Conservation (phyloP, 2,797 vertebrate genomes). For the Nothura maculosa region DNA sequence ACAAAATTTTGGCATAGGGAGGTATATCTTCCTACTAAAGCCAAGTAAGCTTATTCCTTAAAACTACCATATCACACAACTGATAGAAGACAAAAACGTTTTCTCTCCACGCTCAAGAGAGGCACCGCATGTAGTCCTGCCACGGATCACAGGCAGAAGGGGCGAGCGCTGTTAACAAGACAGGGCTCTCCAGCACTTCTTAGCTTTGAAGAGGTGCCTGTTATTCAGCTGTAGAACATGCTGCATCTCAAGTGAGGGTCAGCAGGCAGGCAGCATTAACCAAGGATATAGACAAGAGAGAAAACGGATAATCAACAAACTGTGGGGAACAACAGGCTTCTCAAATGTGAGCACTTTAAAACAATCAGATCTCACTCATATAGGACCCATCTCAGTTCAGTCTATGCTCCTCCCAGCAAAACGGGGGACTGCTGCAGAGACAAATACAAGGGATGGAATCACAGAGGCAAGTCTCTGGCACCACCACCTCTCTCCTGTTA, state of each 20-base stretch:
- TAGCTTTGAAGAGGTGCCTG: not conserved
- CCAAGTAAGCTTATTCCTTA: not conserved
- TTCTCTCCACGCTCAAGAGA: not conserved
- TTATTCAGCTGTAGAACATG: not conserved
- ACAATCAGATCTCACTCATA: not conserved
- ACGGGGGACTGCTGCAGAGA: not conserved
- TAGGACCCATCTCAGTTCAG: not conserved
- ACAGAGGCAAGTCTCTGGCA: not conserved
- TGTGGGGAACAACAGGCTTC: not conserved
- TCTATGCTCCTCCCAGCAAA: not conserved
- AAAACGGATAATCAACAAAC: slow-evolving; percentile 42
- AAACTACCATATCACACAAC: not conserved
- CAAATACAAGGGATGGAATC: not conserved
- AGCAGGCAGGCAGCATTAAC: slow-evolving; percentile 48
- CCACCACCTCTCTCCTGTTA: not conserved
- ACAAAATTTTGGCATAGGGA: not conserved
- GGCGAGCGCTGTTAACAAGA: not conserved
- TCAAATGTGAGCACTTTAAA: not conserved
- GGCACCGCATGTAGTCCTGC: not conserved
- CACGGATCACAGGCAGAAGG: not conserved
- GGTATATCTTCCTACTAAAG: not conserved
- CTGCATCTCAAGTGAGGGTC: slow-evolving; percentile 37
- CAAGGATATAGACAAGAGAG: not conserved
- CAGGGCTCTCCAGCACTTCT: not conserved
- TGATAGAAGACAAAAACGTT: not conserved